A percentile compares a stretch with the other conserved stretches of the same genome.
Conservation (phyloP, 2,113 vertebrate genomes). For the Atrichornis clamosus region DNA sequence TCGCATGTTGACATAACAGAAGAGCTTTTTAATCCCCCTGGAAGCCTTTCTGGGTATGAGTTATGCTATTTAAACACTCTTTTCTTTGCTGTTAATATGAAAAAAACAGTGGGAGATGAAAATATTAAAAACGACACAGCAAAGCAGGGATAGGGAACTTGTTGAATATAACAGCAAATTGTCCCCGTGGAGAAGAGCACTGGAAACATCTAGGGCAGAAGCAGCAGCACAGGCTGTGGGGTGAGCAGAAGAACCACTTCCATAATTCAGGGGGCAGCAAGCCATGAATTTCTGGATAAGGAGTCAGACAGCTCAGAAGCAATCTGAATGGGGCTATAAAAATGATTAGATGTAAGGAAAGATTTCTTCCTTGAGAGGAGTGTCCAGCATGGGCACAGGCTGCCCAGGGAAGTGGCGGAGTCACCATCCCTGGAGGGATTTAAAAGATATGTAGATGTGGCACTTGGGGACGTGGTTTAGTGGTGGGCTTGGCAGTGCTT, state of each 20-base stretch:
- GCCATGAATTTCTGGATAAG: background rate
- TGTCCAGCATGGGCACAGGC: background rate
- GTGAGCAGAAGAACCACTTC: background rate
- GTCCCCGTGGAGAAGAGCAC: background rate
- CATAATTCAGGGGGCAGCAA: background rate
- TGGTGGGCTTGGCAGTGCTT: background rate
- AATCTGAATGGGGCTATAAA: background rate
- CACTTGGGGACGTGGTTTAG: background rate
- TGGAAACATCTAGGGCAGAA: background rate
- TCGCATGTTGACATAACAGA: background rate
- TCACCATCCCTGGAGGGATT: background rate
- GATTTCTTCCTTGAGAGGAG: background rate
- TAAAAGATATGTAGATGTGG: background rate
- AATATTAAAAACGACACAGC: background rate
- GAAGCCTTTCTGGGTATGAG: background rate
- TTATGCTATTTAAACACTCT: background rate
- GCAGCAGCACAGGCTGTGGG: background rate
- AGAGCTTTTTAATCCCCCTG: background rate
- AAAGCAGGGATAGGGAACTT: background rate
- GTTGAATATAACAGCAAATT: background rate
- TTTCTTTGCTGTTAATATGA: background rate
- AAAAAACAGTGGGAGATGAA: background rate
- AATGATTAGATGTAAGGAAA: background rate
- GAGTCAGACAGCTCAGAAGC: background rate
- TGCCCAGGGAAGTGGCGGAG: background rate